A percentile compares a stretch with the other conserved stretches of the same genome.
These are phyloP conservation scores for Ptychochromis oligacanthus DNA, from an alignment of 2,113 vertebrate genomes.

Conservation along the genomic window DNA sequence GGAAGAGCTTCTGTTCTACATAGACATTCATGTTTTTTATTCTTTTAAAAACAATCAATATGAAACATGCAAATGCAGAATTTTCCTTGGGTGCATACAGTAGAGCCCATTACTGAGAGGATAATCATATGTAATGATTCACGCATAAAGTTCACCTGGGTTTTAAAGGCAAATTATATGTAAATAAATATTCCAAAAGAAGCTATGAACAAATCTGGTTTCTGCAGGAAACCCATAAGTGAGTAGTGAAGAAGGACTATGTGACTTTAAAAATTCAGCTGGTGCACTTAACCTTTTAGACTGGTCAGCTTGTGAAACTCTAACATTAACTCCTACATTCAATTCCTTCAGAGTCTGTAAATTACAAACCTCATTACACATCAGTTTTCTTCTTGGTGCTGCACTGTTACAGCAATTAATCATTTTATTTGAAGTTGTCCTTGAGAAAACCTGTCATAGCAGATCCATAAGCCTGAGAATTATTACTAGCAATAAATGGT, in stretches of 20 bases:
- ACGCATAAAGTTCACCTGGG: background rate
- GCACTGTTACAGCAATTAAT: background rate
- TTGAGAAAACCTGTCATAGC: background rate
- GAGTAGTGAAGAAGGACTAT: background rate
- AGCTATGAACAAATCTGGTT: background rate
- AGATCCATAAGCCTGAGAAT: background rate
- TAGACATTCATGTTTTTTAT: background rate
- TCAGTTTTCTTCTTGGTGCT: background rate
- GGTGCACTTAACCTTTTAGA: background rate
- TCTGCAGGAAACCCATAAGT: background rate
- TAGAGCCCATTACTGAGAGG: background rate
- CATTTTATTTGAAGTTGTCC: background rate
- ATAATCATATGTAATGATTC: background rate
- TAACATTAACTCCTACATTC: background rate
- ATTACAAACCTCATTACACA: background rate
- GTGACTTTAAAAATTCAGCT: background rate
- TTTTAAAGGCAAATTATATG: background rate
- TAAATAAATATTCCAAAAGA: background rate
- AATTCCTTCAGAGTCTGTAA: background rate
- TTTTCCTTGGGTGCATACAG: background rate
- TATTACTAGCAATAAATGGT: background rate
- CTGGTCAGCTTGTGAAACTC: background rate
- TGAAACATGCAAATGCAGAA: background rate
- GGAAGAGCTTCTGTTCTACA: background rate
- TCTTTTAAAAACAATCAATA: background rate